Base-by-base conservation (phyloP, 2,888 invertebrate genomes). In the Cerastoderma edule region DNA sequence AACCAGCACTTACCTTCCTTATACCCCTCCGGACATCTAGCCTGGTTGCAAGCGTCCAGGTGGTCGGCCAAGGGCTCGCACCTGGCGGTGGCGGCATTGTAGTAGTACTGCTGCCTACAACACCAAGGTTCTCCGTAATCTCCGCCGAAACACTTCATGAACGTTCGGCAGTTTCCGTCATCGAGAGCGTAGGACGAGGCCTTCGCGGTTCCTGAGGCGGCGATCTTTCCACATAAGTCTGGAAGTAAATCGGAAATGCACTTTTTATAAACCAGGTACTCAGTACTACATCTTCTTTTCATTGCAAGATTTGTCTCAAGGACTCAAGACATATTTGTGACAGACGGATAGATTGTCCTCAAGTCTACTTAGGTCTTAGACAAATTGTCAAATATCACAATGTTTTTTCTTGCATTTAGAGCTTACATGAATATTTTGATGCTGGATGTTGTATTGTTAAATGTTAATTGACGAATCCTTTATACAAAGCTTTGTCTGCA, bases 151-250 rank as follows among this genome's bases (percentile, higher is more conserved):
- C 81, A 81, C 60, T 75, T 78, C 75, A 81, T 78, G 32, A 73
- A 81, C 19, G 81, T 75, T 35, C 81, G 78, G 57, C 81, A 81
- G 28, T 75, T 73, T n/a, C 69, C 74, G 46, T 81, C 81, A n/a
- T 46, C 16, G 16, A 77, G 57, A 8, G 56, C n/a, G 44, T 78
- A 75, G 4, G 72, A 64, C 22, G 46, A 39, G 0, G 69, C 67
- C 8, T 3, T 60, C 2, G 2, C 48, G 22, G 10, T 30, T 13
- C 60, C 71, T n/a, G n/a, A n/a, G n/a, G n/a, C n/a, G 0, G 30
- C 28, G 1, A 72, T 44, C 28, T 72, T 75, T n/a, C 70, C 79
- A 63, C 79, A 80, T 1, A 30, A 13, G 4, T 72, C 75, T 78
- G 46, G 3, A 71, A n/a, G n/a, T n/a, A n/a, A n/a, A n/a, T n/a